Base-by-base conservation (phyloP, 2,113 vertebrate species). In the Asarcornis scutulata region DNA sequence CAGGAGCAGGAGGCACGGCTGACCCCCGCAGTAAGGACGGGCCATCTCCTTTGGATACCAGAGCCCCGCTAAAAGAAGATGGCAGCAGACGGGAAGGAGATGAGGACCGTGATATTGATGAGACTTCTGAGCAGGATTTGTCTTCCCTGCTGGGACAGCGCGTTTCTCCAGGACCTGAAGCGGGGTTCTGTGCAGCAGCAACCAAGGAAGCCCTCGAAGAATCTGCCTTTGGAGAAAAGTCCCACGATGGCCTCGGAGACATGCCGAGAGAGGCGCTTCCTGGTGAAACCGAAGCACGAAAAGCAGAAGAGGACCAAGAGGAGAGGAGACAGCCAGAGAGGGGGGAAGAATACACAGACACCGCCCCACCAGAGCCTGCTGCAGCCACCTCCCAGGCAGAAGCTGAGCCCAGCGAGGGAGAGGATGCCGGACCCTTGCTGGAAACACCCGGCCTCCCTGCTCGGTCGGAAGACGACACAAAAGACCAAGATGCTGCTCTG, bases 91-190 rank as follows among this genome's bases (percentile, higher is more conserved):
- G 0, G 63, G 81, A 94, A 12, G 66, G 88, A 6, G 97, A 97
- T n/a, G 93, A 97, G 95, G 98, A 97, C 38, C 91, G 84, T 2
- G 97, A 97, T 42, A 7, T 86, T 11, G 97, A 97, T 27, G 97
- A 97, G 85, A 89, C 95, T 22, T 73, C 60, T 3, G 91, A 56
- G 9, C 95, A 86, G 60, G 86, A n/a, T 53, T 95, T 96, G 31
- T 40, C 83, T 50, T 83, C 91, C 27, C 79, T 83, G 20, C 79
- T 36, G 62, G 29, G 40, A 11, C 85, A 52, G 63, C 25, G 4
- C 20, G 82, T 71, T 83, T 17, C 96, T 31, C 42, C 55, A 4
- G 34, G 15, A 29, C 84, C 4, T 38, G 85, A 20, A 0, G 21
- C 23, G 26, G 46, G 12, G 27, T 25, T 9, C 4, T 21, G 60